phyloP scores from a whole-genome alignment of 2,888 invertebrate genomes.

The Pammene aurita region DNA sequence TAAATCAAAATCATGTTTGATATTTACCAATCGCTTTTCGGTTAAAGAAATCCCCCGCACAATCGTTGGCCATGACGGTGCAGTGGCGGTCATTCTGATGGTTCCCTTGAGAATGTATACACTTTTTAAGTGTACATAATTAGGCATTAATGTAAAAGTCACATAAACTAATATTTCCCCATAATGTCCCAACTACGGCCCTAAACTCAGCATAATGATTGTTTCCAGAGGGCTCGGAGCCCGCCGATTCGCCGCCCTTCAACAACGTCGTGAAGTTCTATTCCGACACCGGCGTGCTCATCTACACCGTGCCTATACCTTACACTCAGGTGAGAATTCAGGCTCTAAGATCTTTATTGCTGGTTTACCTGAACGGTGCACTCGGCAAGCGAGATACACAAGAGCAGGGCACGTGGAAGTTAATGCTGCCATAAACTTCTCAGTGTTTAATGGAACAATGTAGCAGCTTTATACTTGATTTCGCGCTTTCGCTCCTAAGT shows the following conservation, averaged over 20 bases:
- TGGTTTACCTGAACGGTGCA: too few species aligned
- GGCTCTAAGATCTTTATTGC: too few species aligned
- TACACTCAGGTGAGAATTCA: slow-evolving; percentile 85
- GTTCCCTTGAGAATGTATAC: too few species aligned
- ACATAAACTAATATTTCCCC: too few species aligned
- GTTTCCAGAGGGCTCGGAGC: slow-evolving; percentile 65
- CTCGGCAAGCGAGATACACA: background rate
- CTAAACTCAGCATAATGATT: background rate
- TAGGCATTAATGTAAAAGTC: too few species aligned
- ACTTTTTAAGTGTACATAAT: too few species aligned
- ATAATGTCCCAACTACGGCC: too few species aligned
- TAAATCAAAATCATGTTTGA: too few species aligned
- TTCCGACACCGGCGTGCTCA: slow-evolving; percentile 91
- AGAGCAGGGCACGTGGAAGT: slow-evolving; percentile 16
- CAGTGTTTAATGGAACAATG: slow-evolving; percentile 34
- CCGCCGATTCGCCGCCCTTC: slow-evolving; percentile 80
- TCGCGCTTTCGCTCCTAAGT: slow-evolving; percentile 25
- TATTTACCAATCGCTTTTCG: too few species aligned
- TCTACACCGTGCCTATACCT: slow-evolving; percentile 91
- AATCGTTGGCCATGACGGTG: too few species aligned
- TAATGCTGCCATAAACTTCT: slow-evolving; percentile 21
- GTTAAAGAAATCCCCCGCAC: too few species aligned
- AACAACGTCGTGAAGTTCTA: slow-evolving; percentile 95
- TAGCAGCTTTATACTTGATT: slow-evolving; percentile 31
- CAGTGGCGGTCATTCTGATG: too few species aligned